These are phyloP conservation scores for Tuta absoluta DNA, from an alignment of 2,888 invertebrate genomes.

Conservation along the genomic window DNA sequence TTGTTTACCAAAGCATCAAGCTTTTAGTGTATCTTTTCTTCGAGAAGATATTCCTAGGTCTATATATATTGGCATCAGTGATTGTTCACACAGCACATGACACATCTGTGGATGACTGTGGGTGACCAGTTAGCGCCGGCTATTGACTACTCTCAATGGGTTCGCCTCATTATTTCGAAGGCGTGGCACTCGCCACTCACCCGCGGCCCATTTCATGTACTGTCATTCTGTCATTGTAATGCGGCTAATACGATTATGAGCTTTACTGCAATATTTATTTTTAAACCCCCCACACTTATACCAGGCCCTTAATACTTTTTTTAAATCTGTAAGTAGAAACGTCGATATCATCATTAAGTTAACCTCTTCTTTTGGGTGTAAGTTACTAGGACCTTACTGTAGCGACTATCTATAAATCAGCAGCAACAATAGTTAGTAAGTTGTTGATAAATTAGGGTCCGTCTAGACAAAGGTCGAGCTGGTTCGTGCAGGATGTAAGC, in stretches of 20 bases:
- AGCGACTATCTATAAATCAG: conserved; percentile 20
- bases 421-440: conserved; percentile 17
- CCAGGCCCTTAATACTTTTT: neutral
- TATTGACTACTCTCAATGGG: conserved; percentile 25
- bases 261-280: conserved; percentile 19
- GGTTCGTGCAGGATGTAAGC: conserved; percentile 14
- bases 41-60: too few relatives aligned
- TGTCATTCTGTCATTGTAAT: conserved; percentile 24
- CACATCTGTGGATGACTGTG: neutral
- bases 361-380: neutral
- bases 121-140: conserved; percentile 16
- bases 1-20: too few relatives aligned
- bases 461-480: conserved; percentile 22
- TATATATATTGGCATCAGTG: neutral
- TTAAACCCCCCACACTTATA: neutral
- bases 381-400: neutral
- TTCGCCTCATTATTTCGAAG: conserved; percentile 21
- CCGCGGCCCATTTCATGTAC: conserved; percentile 19
- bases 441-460: conserved; percentile 25
- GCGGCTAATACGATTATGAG: conserved; percentile 20
- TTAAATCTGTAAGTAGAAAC: too few relatives aligned
- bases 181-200: conserved; percentile 17
- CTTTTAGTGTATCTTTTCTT: too few relatives aligned
- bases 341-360: neutral
- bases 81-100: neutral